Base-by-base conservation (phyloP, 35 echinoderm and acorn worm genomes). In the Eucidaris tribuloides region DNA sequence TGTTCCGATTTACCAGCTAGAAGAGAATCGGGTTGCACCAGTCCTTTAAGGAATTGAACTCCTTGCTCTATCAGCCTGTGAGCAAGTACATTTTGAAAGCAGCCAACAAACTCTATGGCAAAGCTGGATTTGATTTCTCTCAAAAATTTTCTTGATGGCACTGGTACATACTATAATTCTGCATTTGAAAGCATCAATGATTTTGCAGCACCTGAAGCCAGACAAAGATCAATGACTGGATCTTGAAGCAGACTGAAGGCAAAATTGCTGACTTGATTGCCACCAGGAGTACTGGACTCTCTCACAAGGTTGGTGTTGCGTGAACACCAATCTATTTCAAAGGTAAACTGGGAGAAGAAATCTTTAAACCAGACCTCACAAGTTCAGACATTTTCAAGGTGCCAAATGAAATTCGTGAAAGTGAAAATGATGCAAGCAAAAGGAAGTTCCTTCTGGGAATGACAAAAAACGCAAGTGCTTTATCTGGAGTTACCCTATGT, bases 251-350 rank as follows among this genome's bases (percentile, higher is more conserved):
- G 50, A 86, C 78, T 24, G 43, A 62, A 59, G 58, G 44, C 9
- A 85, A 77, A 55, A 96, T 87, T 20, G 43, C 55, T 42, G 30
- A 87, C 77, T 35, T 91, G 3, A 41, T 96, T 35, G 33, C 54
- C n/a, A 46, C 52, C 65, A 43, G 83, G 86, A 19, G 55, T 65
- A 0, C 29, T 96, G 15, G 70, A 76, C 43, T 2, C 22, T 23
- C 24, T 79, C 22, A 79, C 79, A 17, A 49, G 79, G 15, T 52
- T 96, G 5, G 80, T 96, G 41, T 40, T 96, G 46, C n/a, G 65
- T 96, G 20, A 96, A 91, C 85, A 84, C 88, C 31, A n/a, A 56
- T 96, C 42, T 96, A 96, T 71, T 96, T 96, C 62, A 86, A 83
- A 65, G 93, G 87, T n/a, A n/a, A 87, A 87, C 18, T 87, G 89